Conservation (phyloP, 2,113 vertebrate genomes). For the Tenebrosternarchus preto region DNA sequence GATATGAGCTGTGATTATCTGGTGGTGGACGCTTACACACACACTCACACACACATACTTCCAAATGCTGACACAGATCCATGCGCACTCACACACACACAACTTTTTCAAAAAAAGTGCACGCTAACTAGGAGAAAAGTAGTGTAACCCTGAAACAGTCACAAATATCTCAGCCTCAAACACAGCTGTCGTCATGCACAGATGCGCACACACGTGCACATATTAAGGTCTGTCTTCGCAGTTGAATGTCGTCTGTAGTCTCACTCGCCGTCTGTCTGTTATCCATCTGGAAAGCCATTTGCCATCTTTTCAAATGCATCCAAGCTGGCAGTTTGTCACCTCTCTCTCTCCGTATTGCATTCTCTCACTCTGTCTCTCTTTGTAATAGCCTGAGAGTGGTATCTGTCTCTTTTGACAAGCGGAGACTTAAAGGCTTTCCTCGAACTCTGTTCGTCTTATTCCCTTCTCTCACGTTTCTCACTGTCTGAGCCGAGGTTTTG, state of each 20-base stretch:
- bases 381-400: neutral
- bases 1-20: conserved; percentile 23
- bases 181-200: too few species aligned
- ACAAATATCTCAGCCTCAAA: neutral
- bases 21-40: neutral
- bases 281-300: neutral
- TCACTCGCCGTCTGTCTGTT: neutral
- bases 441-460: neutral
- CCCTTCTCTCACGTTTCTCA: neutral
- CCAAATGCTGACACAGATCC: neutral
- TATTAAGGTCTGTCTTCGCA: neutral
- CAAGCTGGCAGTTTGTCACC: neutral
- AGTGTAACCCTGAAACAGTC: neutral
- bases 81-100: neutral
- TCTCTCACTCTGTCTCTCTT: neutral
- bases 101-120: neutral
- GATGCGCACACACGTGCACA: neutral
- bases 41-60: neutral
- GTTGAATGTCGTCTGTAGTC: neutral
- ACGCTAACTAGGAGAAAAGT: neutral
- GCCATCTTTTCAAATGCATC: neutral
- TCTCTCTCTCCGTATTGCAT: neutral
- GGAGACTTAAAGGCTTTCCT: neutral
- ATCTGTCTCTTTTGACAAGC: neutral
- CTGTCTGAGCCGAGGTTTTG: too few species aligned